Conservation (phyloP, 2,888 invertebrate species). For the Drosophila basisetae region DNA sequence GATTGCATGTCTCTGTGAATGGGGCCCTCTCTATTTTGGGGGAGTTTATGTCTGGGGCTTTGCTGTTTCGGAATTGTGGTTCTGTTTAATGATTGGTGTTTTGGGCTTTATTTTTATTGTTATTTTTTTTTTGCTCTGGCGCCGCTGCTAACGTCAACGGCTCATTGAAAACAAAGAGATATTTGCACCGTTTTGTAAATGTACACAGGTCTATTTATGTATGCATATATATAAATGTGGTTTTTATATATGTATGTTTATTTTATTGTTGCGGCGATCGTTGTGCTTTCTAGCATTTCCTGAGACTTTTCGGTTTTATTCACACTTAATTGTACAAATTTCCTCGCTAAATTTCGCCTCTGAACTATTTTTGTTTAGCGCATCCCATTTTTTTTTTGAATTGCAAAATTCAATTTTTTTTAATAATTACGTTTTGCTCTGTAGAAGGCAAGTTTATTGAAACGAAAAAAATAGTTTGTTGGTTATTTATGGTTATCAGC, state of each 20-base stretch:
- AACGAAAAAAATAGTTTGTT: conserved; percentile 51
- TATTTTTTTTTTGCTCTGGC: conserved; percentile 12
- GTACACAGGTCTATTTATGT: conserved; percentile 8
- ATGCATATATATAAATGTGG: neutral
- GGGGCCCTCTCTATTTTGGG: neutral
- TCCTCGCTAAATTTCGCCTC: conserved; percentile 29
- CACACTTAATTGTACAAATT: conserved; percentile 65
- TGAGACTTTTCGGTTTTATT: conserved; percentile 43
- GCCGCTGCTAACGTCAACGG: conserved; percentile 33
- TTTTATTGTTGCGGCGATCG: conserved; percentile 30
- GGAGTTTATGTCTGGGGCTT: conserved; percentile 9
- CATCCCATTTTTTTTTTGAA: conserved; percentile 14
- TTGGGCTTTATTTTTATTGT: neutral
- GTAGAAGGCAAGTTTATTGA: conserved; percentile 62
- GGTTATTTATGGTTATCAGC: conserved; percentile 60
- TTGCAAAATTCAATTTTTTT: conserved; percentile 35
- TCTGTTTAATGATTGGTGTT: conserved; percentile 24
- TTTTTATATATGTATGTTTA: neutral
- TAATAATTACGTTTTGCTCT: conserved; percentile 25
- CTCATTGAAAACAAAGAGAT: conserved; percentile 46
- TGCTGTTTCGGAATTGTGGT: conserved; percentile 34
- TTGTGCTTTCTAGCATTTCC: conserved; percentile 56
- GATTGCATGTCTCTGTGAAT: conserved; percentile 56
- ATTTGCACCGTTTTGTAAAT: conserved; percentile 43
- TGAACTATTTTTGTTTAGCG: conserved; percentile 43